Base-by-base conservation (phyloP, 2,113 vertebrate species). In the Castor canadensis region DNA sequence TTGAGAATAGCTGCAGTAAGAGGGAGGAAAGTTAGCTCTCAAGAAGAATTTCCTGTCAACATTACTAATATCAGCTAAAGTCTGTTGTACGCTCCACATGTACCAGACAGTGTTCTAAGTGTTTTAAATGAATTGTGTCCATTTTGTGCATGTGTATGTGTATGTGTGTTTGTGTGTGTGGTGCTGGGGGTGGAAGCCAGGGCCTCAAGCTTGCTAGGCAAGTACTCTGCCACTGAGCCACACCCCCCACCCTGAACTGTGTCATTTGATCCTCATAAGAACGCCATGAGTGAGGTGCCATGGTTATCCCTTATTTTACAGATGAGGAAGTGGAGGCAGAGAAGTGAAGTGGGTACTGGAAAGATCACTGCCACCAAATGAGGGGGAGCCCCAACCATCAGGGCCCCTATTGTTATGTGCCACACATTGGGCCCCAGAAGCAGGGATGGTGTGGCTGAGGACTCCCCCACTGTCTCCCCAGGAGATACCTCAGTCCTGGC, bases 401-500 rank as follows among this genome's bases (percentile, higher is more conserved):
- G 1, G 12, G 58, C 54, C 73, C 32, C 5, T 30, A 6, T 45
- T 71, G 43, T 67, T 35, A 47, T 26, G 38, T 35, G 11, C 58
- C 4, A 2, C 3, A 0, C 17, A 3, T 22, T 40, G 35, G 64
- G 76, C 47, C 24, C 69, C 32, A 32, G 72, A 66, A 64, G 81
- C 43, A 28, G 43, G 86, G 43, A 43, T 30, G 6, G 10, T 28
- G 9, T n/a, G n/a, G 4, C 35, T 45, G 64, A 94, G 19, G 22
- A 24, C 32, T 17, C 7, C 35, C 11, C 5, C 38, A 0, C 69
- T 94, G 32, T 94, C 79, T 72, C 60, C 69, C 0, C 95, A 99
- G 99, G 99, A 9, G 99, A 99, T 75, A 99, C 99, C 0, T 99
- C 99, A 0, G 98, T 99, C 69, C 95, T 99, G 94, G 99, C 98